Percentiles rank a stretch among this genome's conserved stretches.
Evolutionary conservation across 2,888 invertebrate genomes (phyloP).

Genomic region (Dryobota labecula): DNA sequence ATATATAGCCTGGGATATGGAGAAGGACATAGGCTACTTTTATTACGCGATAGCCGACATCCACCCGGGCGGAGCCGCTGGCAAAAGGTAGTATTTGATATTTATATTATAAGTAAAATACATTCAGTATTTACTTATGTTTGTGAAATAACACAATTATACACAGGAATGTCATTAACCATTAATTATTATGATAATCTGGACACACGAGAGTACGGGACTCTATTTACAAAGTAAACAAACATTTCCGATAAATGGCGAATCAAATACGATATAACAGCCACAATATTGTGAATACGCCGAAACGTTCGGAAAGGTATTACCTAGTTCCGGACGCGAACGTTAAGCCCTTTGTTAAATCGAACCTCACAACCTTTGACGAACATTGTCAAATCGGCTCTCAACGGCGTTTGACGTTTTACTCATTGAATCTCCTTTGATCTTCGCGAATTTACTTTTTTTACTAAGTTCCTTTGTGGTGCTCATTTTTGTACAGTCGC

Average conservation of each 20-base stretch:
- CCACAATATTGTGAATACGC: background rate
- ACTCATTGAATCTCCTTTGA: constrained; percentile 9
- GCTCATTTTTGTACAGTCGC: too few relatives aligned
- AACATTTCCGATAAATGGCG: constrained; percentile 10
- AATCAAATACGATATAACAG: constrained; percentile 10
- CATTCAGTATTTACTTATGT: background rate
- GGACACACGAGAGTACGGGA: background rate
- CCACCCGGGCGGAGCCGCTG: too few relatives aligned
- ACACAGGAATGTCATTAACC: background rate
- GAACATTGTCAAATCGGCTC: constrained; percentile 20
- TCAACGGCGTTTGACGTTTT: background rate
- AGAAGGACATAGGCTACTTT: too few relatives aligned
- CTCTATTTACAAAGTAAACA: constrained; percentile 11
- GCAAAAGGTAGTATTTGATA: too few relatives aligned
- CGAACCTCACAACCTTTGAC: constrained; percentile 1
- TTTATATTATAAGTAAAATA: too few relatives aligned
- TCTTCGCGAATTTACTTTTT: background rate
- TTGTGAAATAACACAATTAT: background rate
- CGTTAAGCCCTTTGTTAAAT: constrained; percentile 2
- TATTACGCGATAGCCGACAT: too few relatives aligned
- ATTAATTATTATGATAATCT: constrained; percentile 3
- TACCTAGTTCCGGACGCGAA: constrained; percentile 7
- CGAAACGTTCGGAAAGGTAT: constrained; percentile 19
- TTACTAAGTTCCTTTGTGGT: too few relatives aligned
- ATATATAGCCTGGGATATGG: too few relatives aligned